These are phyloP conservation scores for Notiomystis cincta DNA, from an alignment of 2,113 vertebrate species.

Conservation along the genomic window DNA sequence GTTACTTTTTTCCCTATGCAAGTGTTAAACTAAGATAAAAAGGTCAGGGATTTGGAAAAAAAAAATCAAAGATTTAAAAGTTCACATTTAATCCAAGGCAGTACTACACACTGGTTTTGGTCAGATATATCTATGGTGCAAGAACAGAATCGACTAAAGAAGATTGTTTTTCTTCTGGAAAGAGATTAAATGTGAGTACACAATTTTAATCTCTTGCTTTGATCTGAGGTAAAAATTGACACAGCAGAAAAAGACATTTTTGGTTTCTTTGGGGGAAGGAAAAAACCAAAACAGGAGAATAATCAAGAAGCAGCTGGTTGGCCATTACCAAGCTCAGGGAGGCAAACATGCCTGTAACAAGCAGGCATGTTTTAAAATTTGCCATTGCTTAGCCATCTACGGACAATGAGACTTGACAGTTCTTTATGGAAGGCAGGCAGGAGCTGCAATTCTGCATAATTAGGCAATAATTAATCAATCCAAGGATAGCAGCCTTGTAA, in stretches of 20 bases:
- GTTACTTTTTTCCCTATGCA: neutral
- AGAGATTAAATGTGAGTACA: neutral
- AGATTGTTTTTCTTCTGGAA: neutral
- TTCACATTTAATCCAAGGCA: neutral
- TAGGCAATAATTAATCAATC: slow-evolving; percentile 40
- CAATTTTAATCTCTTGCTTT: neutral
- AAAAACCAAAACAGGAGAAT: neutral
- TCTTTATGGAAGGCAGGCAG: neutral
- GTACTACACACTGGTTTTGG: neutral
- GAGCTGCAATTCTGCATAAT: slow-evolving; percentile 37
- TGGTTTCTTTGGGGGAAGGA: neutral
- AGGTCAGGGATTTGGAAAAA: neutral
- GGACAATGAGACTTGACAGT: slow-evolving; percentile 45
- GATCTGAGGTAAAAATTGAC: neutral
- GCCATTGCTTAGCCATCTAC: slow-evolving; percentile 33
- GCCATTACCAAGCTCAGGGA: neutral
- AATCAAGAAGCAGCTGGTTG: neutral
- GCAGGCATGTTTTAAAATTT: slow-evolving; percentile 27
- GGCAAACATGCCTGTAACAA: slow-evolving; percentile 2
- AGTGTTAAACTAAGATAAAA: neutral
- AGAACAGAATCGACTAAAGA: neutral
- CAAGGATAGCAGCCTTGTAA: slow-evolving; percentile 22
- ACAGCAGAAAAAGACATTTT: neutral
- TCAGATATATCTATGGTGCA: neutral
- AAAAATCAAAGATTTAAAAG: neutral